Evolutionary conservation across 2,888 invertebrate genomes (phyloP).

Genomic region (Drosophila affinis): DNA sequence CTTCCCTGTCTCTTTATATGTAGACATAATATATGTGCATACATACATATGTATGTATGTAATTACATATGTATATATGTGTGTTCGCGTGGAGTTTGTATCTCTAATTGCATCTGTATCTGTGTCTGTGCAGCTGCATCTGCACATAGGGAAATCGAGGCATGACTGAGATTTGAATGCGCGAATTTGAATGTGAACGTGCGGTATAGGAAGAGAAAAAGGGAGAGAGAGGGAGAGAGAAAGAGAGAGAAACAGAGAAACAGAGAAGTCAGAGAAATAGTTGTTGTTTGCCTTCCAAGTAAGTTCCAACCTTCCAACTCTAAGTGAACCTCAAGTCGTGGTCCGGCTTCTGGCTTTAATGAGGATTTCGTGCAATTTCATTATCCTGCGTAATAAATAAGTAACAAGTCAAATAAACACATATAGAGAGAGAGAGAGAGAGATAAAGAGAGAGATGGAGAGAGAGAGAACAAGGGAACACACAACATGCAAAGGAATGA

Average conservation of each 20-base stretch:
- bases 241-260: too few relatives aligned
- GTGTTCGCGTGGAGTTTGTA: background rate
- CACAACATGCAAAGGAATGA: slow-evolving; percentile 36
- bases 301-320: background rate
- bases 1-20: background rate
- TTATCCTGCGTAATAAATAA: slow-evolving; percentile 69
- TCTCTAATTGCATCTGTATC: too few relatives aligned
- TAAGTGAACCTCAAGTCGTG: slow-evolving; percentile 3
- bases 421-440: slow-evolving; percentile 17
- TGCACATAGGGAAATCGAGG: slow-evolving; percentile 28
- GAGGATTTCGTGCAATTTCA: slow-evolving; percentile 71
- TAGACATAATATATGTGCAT: background rate
- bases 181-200: slow-evolving; percentile 3
- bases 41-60: too few relatives aligned
- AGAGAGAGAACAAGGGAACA: slow-evolving; percentile 18
- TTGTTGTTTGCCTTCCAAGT: slow-evolving; percentile 13
- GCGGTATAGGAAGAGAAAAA: background rate
- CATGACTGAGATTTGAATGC: slow-evolving; percentile 41
- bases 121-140: background rate
- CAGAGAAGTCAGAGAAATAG: slow-evolving; percentile 10
- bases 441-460: too few relatives aligned
- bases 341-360: slow-evolving; percentile 44
- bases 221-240: too few relatives aligned
- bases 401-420: slow-evolving; percentile 67
- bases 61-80: too few relatives aligned